Base-by-base conservation (phyloP, 2,888 invertebrate genomes). In the Aspidapion aeneum region DNA sequence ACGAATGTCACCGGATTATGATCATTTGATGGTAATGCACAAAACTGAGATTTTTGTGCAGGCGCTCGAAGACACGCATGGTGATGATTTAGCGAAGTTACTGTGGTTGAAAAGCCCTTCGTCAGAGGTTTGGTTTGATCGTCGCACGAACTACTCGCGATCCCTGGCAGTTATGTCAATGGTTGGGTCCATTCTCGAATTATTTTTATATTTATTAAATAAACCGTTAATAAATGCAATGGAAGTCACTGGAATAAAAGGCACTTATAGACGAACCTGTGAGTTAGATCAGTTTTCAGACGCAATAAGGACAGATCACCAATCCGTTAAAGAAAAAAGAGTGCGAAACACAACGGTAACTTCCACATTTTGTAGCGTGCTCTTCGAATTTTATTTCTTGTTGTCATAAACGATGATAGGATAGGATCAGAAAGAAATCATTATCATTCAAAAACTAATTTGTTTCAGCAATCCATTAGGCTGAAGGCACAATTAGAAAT, bases 91-190 rank as follows among this genome's bases (percentile, higher is more conserved):
- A 63, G 94, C 98, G 0, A 90, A 94, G 69, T 84, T 99, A 21
- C 82, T 99, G 1, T 99, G 99, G 99, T 84, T 98, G 19, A 99
- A 99, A 82, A 96, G 96, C 71, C 98, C 98, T 0, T 93, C 93
- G 0, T 96, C 96, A 0, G 97, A 98, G 81, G 94, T 96, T 19
- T 99, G 99, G 99, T 99, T 99, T 79, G 98, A 99, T 80, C 86
- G 99, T 0, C 86, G 99, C 60, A 99, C 98, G 16, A 99, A 99
- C 82, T 99, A 98, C 82, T 98, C 98, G 0, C 87, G 99, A 61
- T 98, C 98, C 0, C 83, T 99, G 66, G 98, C 99, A 49, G 98
- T 98, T 62, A 99, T 99, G 99, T 98, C 98, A 61, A 99, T 99
- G 97, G 93, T 93, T 58, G 99, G 93, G 1, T 99, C 99, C 78